Conservation (phyloP, 2,888 invertebrate genomes). For the Microctonus hyperodae region DNA sequence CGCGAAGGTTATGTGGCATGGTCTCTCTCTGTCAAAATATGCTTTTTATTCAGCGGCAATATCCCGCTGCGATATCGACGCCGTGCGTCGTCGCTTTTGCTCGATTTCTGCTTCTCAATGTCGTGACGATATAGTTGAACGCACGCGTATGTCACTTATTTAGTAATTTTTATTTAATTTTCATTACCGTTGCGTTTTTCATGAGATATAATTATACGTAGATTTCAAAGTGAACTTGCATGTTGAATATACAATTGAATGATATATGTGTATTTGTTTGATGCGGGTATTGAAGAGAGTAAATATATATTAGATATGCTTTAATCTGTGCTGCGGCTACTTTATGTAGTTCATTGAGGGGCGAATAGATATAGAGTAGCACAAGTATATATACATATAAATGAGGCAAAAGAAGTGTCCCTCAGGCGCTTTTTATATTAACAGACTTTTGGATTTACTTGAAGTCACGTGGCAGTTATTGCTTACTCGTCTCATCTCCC, state of each 20-base stretch:
- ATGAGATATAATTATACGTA: too few relatives aligned
- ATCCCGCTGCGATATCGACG: conserved; percentile 50
- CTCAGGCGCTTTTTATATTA: not conserved
- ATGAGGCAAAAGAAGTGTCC: not conserved
- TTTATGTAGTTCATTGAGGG: conserved; percentile 1
- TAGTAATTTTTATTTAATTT: not conserved
- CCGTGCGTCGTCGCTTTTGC: conserved; percentile 43
- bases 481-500: not conserved
- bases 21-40: conserved; percentile 54
- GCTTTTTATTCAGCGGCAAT: conserved; percentile 42
- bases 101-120: conserved; percentile 5
- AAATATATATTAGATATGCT: too few relatives aligned
- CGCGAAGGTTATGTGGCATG: conserved; percentile 46
- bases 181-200: too few relatives aligned
- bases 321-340: conserved; percentile 2
- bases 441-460: not conserved
- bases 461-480: conserved; percentile 19
- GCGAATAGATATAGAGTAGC: not conserved
- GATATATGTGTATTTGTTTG: conserved; percentile 3
- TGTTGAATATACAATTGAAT: conserved; percentile 24
- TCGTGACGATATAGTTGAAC: conserved; percentile 10
- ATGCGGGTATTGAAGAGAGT: not conserved
- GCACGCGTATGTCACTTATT: conserved; percentile 11
- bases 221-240: too few relatives aligned
- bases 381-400: not conserved